Evolutionary conservation across 37 sponge, comb jelly and placozoan genomes (phyloP), one percentile per base, ranked within the genome.

Genomic region (Aplysina aerophoba): DNA sequence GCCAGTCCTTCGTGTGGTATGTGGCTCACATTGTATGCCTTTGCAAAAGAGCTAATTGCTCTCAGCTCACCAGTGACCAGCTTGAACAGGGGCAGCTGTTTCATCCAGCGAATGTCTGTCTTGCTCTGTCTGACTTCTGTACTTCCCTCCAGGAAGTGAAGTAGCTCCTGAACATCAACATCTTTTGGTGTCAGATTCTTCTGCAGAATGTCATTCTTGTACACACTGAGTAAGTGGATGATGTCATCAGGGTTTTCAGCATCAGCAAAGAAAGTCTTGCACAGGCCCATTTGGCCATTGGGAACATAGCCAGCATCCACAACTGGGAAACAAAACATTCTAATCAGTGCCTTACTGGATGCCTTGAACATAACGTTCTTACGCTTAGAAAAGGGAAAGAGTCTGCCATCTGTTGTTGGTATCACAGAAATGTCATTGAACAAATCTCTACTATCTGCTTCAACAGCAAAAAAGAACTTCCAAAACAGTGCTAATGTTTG

Each of bases 321-420:
- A 53, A 40, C 22, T 40, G 78, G 78, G 54, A 75, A 22, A 16
- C 54, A 24, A 22, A 75, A 75, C 21, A 53, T n/a, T 1, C 12
- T 75, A 2, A 75, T 75, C n/a, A 75, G 78, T 75, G 16, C 40
- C 54, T 28, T 62, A 28, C 53, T 40, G 19, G 71, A 35, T 25
- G 78, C 25, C n/a, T 75, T 15, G 39, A 50, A 75, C 21, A 75
- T 17, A 22, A 75, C 24, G 50, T 40, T 50, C 16, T 75, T 75
- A 14, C 15, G 25, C 54, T 50, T 12, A 20, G 78, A 75, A 19
- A 75, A 50, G 24, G 78, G 78, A 36, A 40, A 75, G 21, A 75
- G 44, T 0, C 41, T 38, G 25, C 40, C 53, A 75, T 75, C 54
- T 25, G 78, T 75, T 38, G 78, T 75, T 75, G 78, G 78, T 40